A percentile compares a stretch with the other conserved stretches of the same genome.
Evolutionary conservation across 1,140 invertebrate species (phyloP).

Genomic region (Trigoniulus corallinus): DNA sequence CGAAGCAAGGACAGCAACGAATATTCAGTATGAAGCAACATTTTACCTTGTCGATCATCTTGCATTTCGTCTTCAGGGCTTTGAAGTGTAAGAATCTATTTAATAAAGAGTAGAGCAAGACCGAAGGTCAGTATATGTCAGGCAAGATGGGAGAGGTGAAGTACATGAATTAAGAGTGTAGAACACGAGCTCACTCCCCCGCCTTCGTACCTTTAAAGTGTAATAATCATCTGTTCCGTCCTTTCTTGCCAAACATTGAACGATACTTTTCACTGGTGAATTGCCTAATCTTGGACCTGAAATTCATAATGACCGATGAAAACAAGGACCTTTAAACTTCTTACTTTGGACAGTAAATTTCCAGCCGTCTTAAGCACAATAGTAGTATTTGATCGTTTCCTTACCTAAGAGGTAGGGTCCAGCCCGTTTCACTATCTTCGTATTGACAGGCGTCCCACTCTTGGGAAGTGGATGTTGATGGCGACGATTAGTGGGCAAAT

Average conservation of each 20-base stretch:
- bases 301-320: too few relatives aligned
- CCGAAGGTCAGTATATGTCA: too few relatives aligned
- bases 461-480: too few relatives aligned
- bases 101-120: not conserved
- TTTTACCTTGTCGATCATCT: constrained; percentile 63
- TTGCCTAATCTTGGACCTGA: constrained; percentile 50
- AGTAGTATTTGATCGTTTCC: too few relatives aligned
- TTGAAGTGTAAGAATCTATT: constrained; percentile 35
- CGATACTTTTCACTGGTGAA: constrained; percentile 59
- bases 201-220: constrained; percentile 55
- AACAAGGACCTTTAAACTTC: too few relatives aligned
- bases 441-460: constrained; percentile 7
- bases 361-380: too few relatives aligned
- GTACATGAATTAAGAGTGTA: too few relatives aligned
- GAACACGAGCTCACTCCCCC: too few relatives aligned
- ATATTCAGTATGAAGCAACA: constrained; percentile 64
- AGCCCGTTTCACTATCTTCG: constrained; percentile 33
- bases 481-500: too few relatives aligned
- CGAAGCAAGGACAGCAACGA: constrained; percentile 51
- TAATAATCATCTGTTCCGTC: constrained; percentile 56
- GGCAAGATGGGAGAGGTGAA: too few relatives aligned
- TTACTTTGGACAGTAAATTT: too few relatives aligned
- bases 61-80: constrained; percentile 44
- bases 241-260: constrained; percentile 56
- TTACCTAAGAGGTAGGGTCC: constrained; percentile 47